Conservation (phyloP, 2,797 vertebrate species). For the Arnoldichthys spilopterus region DNA sequence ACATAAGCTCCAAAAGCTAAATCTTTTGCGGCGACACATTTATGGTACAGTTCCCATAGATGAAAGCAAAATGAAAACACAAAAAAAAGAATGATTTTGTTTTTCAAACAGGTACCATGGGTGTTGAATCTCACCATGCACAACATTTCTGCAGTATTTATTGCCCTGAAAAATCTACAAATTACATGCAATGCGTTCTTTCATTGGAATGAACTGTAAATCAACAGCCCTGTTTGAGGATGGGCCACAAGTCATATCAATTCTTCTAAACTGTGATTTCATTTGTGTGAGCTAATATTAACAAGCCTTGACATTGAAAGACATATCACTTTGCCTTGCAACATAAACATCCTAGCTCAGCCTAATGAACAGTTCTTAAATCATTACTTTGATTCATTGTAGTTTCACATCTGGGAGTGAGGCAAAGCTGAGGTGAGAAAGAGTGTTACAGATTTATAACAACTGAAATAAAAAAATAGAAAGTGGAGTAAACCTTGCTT, state of each 20-base stretch:
- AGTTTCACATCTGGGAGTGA: neutral
- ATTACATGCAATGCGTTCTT: neutral
- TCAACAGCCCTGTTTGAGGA: neutral
- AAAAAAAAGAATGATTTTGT: neutral
- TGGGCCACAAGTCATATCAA: neutral
- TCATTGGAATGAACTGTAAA: neutral
- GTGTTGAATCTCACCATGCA: neutral
- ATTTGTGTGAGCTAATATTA: slow-evolving; percentile 15
- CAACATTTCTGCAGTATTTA: neutral
- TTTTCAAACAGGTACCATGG: slow-evolving; percentile 10
- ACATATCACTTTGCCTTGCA: neutral
- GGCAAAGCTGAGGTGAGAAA: neutral
- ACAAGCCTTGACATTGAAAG: slow-evolving; percentile 24
- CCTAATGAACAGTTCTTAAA: slow-evolving; percentile 24
- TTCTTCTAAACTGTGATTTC: neutral
- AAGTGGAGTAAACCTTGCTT: neutral
- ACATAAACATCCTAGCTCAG: slow-evolving; percentile 29
- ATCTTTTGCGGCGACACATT: slow-evolving; percentile 8
- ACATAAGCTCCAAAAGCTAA: neutral
- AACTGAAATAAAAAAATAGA: neutral
- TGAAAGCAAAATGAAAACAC: neutral
- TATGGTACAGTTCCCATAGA: neutral
- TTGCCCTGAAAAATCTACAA: neutral
- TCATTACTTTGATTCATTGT: neutral
- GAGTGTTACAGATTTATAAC: neutral